phyloP scores from a whole-genome alignment of 2,113 vertebrate species.

The Oreocharis arfaki region DNA sequence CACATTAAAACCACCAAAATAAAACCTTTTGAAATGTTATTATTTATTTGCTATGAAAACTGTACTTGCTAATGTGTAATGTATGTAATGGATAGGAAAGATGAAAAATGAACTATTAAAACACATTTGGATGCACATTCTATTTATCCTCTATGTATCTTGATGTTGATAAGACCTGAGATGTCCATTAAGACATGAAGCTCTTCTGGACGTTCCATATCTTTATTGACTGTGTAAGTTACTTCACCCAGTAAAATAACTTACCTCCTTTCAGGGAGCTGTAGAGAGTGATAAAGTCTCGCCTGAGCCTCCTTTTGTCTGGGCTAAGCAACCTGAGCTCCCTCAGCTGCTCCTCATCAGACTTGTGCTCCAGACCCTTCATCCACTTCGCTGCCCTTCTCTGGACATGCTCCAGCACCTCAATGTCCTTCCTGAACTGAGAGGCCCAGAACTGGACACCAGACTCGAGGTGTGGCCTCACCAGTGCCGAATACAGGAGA shows the following conservation, averaged over 20 bases:
- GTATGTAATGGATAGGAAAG: background rate
- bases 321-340: background rate
- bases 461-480: background rate
- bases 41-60: background rate
- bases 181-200: background rate
- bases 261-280: background rate
- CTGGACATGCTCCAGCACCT: fast-evolving
- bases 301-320: background rate
- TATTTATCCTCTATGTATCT: background rate
- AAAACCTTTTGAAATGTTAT: background rate
- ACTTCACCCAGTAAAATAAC: background rate
- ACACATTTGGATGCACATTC: background rate
- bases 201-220: background rate
- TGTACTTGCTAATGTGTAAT: background rate
- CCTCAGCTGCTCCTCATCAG: background rate
- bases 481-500: fast-evolving
- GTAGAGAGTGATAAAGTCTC: fast-evolving
- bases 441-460: background rate
- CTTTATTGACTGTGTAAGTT: background rate
- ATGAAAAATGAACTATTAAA: background rate
- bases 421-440: background rate
- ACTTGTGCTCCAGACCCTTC: background rate
- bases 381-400: fast-evolving
- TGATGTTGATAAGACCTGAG: background rate
- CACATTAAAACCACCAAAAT: background rate